Evolutionary conservation across 2,888 invertebrate species (phyloP), one percentile per base, ranked within the genome.

Genomic region (Uropetala carovei): DNA sequence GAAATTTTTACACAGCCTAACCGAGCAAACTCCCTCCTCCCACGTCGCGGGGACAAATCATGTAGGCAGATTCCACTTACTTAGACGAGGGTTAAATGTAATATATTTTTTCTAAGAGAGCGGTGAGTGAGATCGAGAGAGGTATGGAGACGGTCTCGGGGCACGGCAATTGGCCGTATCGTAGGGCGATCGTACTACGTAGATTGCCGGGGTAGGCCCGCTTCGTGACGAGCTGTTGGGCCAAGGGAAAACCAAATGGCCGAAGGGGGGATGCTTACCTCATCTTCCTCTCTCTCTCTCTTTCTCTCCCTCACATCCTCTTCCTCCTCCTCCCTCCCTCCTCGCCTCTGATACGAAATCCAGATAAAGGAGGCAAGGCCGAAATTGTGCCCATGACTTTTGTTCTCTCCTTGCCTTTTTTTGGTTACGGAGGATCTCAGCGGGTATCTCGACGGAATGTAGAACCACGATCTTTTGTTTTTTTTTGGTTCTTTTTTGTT

Each of bases 261-360:
- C 83, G n/a, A 68, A n/a, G 56, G 64, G 30, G 59, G 59, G 86
- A 30, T 43, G 89, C 89, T 89, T 89, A 89, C 89, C 89, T 89
- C 89, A 89, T 30, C 43, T 27, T 75, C 27, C 27, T n/a, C 43
- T n/a, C 43, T 18, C 10, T 27, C 10, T 22, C 85, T 22, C 18
- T 14, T 60, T 2, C n/a, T 27, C 60, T 27, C 8, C 60, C 60
- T 60, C 30, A 16, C 60, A 30, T 14, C 82, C 8, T 30, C 82
- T 82, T 14, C 82, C 82, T 5, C n/a, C 43, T 18, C 56, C 83
- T 83, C 83, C 83, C n/a, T n/a, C n/a, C n/a, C 30, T 16, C 86
- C 85, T 30, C 14, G 60, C 64, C 43, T 60, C 27, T 64, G 89
- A 89, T 89, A 64, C 89, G 89, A 89, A 89, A 89, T 89, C n/a